A percentile compares a stretch with the other conserved stretches of the same genome.
These are phyloP conservation scores for Sarcoramphus papa DNA, from an alignment of 2,797 vertebrate genomes.

Conservation along the genomic window DNA sequence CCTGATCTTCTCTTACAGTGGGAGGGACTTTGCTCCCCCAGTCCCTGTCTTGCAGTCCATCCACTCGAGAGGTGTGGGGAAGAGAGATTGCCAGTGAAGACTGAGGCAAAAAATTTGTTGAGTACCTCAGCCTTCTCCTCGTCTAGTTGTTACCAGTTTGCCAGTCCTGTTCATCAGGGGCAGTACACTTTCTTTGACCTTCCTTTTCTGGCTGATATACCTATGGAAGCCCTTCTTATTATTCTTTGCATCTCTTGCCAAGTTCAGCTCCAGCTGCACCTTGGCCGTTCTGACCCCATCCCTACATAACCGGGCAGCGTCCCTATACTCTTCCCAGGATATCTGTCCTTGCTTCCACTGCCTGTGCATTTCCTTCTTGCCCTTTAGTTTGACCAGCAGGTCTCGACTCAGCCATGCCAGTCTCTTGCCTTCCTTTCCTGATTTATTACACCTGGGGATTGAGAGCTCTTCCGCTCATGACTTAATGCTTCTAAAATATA, in stretches of 20 bases:
- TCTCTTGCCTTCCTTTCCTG: neutral
- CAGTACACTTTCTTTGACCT: neutral
- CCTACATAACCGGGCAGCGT: rapidly evolving
- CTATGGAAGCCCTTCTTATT: neutral
- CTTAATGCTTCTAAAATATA: neutral
- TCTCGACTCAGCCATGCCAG: rapidly evolving
- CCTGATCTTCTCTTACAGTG: neutral
- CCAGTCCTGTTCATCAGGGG: neutral
- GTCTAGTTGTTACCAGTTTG: neutral
- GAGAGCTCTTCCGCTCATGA: neutral
- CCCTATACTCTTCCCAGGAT: neutral
- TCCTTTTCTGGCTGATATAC: neutral
- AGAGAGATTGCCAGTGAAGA: neutral
- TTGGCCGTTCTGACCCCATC: neutral
- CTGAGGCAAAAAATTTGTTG: neutral
- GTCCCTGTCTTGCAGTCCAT: rapidly evolving
- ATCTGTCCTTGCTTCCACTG: neutral
- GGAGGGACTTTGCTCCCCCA: neutral
- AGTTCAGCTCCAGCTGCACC: neutral
- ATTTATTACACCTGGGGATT: neutral
- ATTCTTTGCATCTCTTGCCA: neutral
- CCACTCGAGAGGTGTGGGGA: neutral
- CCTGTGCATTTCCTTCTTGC: neutral
- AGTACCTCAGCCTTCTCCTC: neutral
- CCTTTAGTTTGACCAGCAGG: neutral